Conservation (phyloP, 2,797 vertebrate genomes). For the Eulemur rubriventer region DNA sequence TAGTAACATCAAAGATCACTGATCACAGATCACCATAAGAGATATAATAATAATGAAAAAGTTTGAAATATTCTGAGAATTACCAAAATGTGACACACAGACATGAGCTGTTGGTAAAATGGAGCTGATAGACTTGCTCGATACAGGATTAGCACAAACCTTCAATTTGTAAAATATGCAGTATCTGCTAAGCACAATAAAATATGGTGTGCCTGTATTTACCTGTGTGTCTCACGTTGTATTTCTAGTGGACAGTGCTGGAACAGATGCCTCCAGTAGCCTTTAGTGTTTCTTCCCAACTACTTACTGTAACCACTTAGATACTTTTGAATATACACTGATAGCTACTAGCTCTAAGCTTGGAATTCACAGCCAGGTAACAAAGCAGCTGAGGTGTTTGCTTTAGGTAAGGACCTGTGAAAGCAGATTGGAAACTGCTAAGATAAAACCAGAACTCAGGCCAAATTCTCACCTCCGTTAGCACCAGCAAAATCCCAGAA, state of each 20-base stretch:
- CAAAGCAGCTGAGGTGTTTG: neutral
- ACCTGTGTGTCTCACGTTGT: neutral
- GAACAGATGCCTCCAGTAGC: neutral
- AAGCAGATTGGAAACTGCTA: neutral
- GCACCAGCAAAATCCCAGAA: neutral
- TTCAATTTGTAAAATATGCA: neutral
- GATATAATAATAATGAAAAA: neutral
- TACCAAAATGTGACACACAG: neutral
- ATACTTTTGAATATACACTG: neutral
- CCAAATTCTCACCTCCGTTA: neutral
- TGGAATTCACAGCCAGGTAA: neutral
- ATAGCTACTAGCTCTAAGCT: neutral
- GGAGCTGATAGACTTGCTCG: neutral
- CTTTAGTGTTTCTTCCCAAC: neutral
- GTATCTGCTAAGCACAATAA: neutral
- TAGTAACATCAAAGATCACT: neutral
- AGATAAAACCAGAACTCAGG: neutral
- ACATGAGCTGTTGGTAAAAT: neutral
- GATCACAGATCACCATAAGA: neutral
- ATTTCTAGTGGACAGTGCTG: neutral
- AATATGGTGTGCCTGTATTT: neutral
- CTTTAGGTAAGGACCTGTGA: constrained; percentile 2
- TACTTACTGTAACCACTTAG: neutral
- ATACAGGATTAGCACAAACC: neutral
- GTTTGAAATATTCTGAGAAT: neutral